A percentile compares a stretch with the other conserved stretches of the same genome.
Evolutionary conservation across 2,113 vertebrate species (phyloP).

Genomic region (Rallus limicola): DNA sequence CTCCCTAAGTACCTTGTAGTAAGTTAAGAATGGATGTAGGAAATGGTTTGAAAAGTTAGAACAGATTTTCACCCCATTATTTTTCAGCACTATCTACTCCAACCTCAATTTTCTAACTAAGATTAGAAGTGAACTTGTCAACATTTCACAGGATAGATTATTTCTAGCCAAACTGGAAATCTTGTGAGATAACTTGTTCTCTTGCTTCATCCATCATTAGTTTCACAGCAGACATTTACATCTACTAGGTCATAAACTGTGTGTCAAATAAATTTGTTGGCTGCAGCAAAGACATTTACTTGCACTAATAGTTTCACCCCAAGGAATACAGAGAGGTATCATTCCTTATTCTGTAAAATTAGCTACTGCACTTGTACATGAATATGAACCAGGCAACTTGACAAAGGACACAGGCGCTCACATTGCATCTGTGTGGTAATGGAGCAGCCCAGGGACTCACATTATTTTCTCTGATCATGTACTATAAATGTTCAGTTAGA

Average conservation of each 20-base stretch:
- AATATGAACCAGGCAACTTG: background rate
- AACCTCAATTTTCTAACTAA: conserved; percentile 43
- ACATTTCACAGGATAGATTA: conserved; percentile 29
- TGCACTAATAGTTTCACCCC: background rate
- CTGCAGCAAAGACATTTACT: background rate
- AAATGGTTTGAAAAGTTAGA: conserved; percentile 42
- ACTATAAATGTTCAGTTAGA: background rate
- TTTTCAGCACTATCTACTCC: conserved; percentile 35
- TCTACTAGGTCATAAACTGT: conserved; percentile 38
- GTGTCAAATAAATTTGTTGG: conserved; percentile 14
- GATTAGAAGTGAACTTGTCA: conserved; percentile 57
- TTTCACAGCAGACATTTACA: conserved; percentile 49
- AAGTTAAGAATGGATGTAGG: conserved; percentile 5
- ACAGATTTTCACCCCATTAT: conserved; percentile 39
- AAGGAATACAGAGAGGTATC: background rate
- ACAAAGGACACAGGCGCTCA: background rate
- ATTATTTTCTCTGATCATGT: background rate
- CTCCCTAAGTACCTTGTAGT: background rate
- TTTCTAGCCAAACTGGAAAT: conserved; percentile 40
- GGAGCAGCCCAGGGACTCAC: background rate
- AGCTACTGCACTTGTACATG: background rate
- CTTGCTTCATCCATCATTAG: conserved; percentile 30
- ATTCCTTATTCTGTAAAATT: conserved; percentile 1
- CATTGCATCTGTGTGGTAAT: background rate
- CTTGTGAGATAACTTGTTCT: conserved; percentile 23